Percentiles rank a stretch among this genome's conserved stretches.
Conservation (phyloP, 2,888 invertebrate species). For the Blastobasis adustella region DNA sequence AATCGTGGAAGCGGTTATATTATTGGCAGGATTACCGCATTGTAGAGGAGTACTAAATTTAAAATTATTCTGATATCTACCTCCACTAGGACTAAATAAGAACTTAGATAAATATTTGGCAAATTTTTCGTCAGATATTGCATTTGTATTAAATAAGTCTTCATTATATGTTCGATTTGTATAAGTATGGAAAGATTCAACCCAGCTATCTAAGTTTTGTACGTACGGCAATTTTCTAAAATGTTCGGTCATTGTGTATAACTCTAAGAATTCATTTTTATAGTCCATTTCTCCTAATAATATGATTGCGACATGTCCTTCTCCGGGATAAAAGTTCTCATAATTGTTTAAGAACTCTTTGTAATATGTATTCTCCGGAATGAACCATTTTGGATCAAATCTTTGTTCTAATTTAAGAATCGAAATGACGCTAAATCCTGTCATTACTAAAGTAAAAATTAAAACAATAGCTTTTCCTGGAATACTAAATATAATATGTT, state of each 20-base stretch:
- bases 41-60: slow-evolving; percentile 74
- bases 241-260: slow-evolving; percentile 69
- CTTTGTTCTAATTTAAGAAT: slow-evolving; percentile 81
- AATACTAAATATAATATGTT: slow-evolving; percentile 77
- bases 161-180: slow-evolving; percentile 71
- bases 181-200: slow-evolving; percentile 77
- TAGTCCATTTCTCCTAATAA: slow-evolving; percentile 81
- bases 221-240: slow-evolving; percentile 71
- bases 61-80: slow-evolving; percentile 80
- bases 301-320: slow-evolving; percentile 77
- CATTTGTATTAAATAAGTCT: slow-evolving; percentile 63
- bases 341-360: slow-evolving; percentile 74
- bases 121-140: slow-evolving; percentile 72
- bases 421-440: slow-evolving; percentile 77
- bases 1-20: slow-evolving; percentile 76
- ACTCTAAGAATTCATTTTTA: slow-evolving; percentile 72
- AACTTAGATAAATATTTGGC: slow-evolving; percentile 79
- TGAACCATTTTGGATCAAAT: slow-evolving; percentile 87
- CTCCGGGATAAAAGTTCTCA: slow-evolving; percentile 77
- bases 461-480: slow-evolving; percentile 80
- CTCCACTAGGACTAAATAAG: slow-evolving; percentile 79
- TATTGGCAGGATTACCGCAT: slow-evolving; percentile 77
- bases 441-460: slow-evolving; percentile 72
- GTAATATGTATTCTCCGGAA: slow-evolving; percentile 81
- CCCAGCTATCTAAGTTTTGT: slow-evolving; percentile 77